Percentiles rank a stretch among this genome's conserved stretches.
Evolutionary conservation across 2,888 invertebrate species (phyloP).

Genomic region (Torymus auratus): DNA sequence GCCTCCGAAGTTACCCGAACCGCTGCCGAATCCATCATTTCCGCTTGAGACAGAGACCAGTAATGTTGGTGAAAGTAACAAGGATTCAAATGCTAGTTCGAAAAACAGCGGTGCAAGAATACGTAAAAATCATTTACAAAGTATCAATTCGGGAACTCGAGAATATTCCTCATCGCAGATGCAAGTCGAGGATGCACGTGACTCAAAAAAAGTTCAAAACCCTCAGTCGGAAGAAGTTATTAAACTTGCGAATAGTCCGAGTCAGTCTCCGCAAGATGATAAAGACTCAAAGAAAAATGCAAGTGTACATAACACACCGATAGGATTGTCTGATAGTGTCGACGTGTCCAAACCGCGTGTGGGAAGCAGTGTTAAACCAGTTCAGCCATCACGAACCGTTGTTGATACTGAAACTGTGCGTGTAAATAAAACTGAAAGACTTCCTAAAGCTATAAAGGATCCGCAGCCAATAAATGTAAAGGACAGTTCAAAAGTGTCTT

Average conservation of each 20-base stretch:
- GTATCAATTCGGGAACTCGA: constrained; percentile 19
- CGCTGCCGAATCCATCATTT: constrained; percentile 57
- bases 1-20: constrained; percentile 63
- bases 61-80: constrained; percentile 61
- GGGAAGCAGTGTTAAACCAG: constrained; percentile 44
- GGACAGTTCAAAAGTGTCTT: constrained; percentile 56
- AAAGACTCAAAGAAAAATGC: constrained; percentile 65
- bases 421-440: constrained; percentile 62
- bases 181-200: constrained; percentile 54
- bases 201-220: constrained; percentile 41
- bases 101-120: constrained; percentile 66
- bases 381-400: constrained; percentile 41
- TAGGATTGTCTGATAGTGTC: constrained; percentile 49
- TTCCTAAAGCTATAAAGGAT: constrained; percentile 63
- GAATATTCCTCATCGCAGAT: constrained; percentile 47
- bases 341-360: constrained; percentile 61
- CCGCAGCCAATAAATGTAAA: constrained; percentile 58
- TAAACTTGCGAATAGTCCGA: constrained; percentile 28
- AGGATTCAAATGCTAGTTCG: constrained; percentile 63
- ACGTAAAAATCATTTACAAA: constrained; percentile 67
- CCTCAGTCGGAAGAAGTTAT: constrained; percentile 36
- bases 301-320: constrained; percentile 59
- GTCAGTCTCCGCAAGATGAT: constrained; percentile 61
- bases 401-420: constrained; percentile 48
- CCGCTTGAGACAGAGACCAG: constrained; percentile 61